Percentiles rank a stretch among this genome's conserved stretches.
phyloP scores from a whole-genome alignment of 2,797 vertebrate genomes.

The Pantherophis vulpinus region DNA sequence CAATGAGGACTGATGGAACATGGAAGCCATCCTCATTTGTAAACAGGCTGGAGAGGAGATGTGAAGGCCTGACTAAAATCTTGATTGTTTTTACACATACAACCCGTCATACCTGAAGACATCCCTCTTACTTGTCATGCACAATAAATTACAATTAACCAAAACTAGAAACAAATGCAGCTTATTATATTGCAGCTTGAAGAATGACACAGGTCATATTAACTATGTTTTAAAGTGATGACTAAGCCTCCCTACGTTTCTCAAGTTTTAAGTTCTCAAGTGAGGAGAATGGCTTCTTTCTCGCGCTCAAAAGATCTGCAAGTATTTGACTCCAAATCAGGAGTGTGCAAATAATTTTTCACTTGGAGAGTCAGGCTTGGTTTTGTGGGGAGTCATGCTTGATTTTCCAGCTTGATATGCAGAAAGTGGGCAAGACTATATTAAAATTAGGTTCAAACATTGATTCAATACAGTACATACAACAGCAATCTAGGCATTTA shows the following conservation, averaged over 20 bases:
- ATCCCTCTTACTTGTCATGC: neutral
- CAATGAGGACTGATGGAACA: neutral
- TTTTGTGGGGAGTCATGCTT: neutral
- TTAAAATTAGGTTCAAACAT: neutral
- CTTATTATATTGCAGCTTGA: neutral
- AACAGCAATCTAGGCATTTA: neutral
- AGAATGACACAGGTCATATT: neutral
- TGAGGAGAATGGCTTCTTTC: neutral
- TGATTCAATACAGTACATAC: neutral
- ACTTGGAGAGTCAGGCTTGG: neutral
- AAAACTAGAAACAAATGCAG: neutral
- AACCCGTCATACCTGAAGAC: neutral
- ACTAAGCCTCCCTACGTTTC: too few relatives aligned
- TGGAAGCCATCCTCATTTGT: neutral
- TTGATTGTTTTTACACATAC: neutral
- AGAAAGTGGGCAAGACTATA: neutral
- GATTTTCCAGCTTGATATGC: neutral
- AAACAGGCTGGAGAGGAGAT: neutral
- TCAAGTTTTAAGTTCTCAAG: neutral
- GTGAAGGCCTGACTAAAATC: neutral
- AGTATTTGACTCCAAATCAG: neutral
- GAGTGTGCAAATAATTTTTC: fast-evolving
- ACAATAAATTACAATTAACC: neutral
- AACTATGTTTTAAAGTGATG: neutral
- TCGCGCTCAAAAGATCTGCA: neutral